These are phyloP conservation scores for Centruroides sculpturatus DNA, from an alignment of 1,140 invertebrate species.

Conservation along the genomic window DNA sequence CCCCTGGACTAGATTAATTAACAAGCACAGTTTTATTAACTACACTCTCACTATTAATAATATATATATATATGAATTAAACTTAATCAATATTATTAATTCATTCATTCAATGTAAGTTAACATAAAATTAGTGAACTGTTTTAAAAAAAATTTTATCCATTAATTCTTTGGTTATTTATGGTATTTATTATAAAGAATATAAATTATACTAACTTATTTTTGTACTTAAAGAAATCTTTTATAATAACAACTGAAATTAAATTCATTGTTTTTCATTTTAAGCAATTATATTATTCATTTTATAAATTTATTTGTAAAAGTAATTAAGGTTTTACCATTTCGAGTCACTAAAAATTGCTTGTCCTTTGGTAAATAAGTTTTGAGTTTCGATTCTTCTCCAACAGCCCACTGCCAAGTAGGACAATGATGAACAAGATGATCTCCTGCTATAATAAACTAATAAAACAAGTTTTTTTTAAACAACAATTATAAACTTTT, in stretches of 20 bases:
- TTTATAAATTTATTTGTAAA: not conserved
- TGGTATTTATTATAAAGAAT: too few relatives aligned
- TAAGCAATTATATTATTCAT: not conserved
- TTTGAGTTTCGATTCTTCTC: constrained; percentile 70
- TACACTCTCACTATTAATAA: too few relatives aligned
- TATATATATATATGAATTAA: too few relatives aligned
- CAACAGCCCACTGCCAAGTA: constrained; percentile 95
- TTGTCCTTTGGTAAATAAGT: constrained; percentile 84
- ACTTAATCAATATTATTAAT: too few relatives aligned
- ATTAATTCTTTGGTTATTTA: too few relatives aligned
- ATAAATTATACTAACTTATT: too few relatives aligned
- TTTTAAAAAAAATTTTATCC: too few relatives aligned
- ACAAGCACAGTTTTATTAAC: too few relatives aligned
- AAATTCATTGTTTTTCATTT: not conserved
- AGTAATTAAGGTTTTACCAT: constrained; percentile 35
- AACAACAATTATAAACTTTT: not conserved
- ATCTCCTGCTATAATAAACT: constrained; percentile 95
- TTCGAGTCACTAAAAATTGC: constrained; percentile 93
- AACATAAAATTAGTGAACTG: too few relatives aligned
- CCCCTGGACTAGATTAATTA: too few relatives aligned
- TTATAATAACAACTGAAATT: not conserved
- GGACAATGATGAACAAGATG: constrained; percentile 98
- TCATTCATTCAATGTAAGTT: too few relatives aligned
- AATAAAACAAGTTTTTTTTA: constrained; percentile 22
- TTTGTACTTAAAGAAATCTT: too few relatives aligned